phyloP scores from a whole-genome alignment of 2,888 invertebrate species.

The Drosophila histrio region DNA sequence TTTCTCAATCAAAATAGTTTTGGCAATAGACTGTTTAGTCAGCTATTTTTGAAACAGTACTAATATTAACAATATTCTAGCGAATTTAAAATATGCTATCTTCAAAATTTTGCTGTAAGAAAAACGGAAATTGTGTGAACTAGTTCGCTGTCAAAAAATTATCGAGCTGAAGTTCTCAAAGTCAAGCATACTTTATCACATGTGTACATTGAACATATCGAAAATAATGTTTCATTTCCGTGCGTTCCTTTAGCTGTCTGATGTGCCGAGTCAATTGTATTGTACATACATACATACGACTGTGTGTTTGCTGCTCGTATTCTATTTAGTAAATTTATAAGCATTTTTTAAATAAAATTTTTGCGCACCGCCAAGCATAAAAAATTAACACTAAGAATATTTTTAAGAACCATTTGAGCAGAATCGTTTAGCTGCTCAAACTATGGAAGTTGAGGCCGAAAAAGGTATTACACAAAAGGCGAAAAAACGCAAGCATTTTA shows the following conservation, averaged over 20 bases:
- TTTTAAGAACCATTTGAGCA: conserved; percentile 8
- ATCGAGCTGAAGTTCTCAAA: neutral
- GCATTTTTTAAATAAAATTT: conserved; percentile 8
- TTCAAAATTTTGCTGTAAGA: too few relatives aligned
- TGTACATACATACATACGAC: conserved; percentile 4
- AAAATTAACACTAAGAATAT: neutral
- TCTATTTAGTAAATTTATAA: conserved; percentile 23
- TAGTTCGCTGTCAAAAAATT: neutral
- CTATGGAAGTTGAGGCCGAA: conserved; percentile 34
- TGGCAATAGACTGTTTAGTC: too few relatives aligned
- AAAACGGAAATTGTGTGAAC: too few relatives aligned
- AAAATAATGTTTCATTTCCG: conserved; percentile 16
- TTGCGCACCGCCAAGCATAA: neutral
- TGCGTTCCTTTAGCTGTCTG: conserved; percentile 10
- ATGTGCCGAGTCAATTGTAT: conserved; percentile 18
- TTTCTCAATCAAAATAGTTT: too few relatives aligned
- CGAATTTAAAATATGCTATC: too few relatives aligned
- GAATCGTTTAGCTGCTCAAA: neutral
- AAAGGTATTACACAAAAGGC: conserved; percentile 40
- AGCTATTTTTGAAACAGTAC: too few relatives aligned
- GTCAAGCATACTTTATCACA: neutral
- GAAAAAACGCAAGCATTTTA: conserved; percentile 4
- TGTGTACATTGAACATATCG: conserved; percentile 26
- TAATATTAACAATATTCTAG: too few relatives aligned
- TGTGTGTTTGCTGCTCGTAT: conserved; percentile 21